Base-by-base conservation (phyloP, 2,113 vertebrate genomes). In the Phylloscopus whistleri region DNA sequence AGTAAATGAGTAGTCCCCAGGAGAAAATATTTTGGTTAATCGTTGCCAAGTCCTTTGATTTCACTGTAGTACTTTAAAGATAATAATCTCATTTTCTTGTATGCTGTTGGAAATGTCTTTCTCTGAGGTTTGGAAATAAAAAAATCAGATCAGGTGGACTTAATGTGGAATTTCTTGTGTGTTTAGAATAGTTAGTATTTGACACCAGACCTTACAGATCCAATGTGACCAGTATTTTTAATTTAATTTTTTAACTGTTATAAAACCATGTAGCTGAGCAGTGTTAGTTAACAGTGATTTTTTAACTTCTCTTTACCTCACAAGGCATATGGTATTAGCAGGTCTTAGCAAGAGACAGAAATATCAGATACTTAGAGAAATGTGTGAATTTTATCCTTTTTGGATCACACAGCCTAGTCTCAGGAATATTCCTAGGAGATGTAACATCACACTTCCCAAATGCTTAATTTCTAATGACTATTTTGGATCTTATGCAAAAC, bases 1-100 rank as follows among this genome's bases (percentile, higher is more conserved):
- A 73, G 46, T 90, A 89, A 93, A 11, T n/a, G 43, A 87, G 55
- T 55, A 80, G 78, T 80, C 35, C 84, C 35, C 63, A 46, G 31
- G 87, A 87, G 67, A 85, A 96, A 94, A 83, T 91, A 89, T 44
- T 84, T 83, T 79, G 26, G 4, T 91, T 92, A 62, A 41, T 66
- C 0, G 0, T 85, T 94, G 62, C 81, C 87, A 95, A 93, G 70
- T 69, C 70, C 78, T 96, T 93, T 93, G 70, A 93, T 93, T 94
- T 96, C 43, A 67, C 53, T 79, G 37, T 62, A 55, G 70, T 83
- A 28, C n/a, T 87, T 93, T 35, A 44, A 73, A 76, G 82, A 85
- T 95, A 76, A 87, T 69, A 24, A 89, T 89, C 58, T 84, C 3
- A 27, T 87, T 82, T 91, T 76, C 46, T 80, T 73, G 14, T 27